Evolutionary conservation across 92 coral and sea anemone genomes (phyloP), one percentile per base, ranked within the genome.

Genomic region (Blastomussa wellsi): DNA sequence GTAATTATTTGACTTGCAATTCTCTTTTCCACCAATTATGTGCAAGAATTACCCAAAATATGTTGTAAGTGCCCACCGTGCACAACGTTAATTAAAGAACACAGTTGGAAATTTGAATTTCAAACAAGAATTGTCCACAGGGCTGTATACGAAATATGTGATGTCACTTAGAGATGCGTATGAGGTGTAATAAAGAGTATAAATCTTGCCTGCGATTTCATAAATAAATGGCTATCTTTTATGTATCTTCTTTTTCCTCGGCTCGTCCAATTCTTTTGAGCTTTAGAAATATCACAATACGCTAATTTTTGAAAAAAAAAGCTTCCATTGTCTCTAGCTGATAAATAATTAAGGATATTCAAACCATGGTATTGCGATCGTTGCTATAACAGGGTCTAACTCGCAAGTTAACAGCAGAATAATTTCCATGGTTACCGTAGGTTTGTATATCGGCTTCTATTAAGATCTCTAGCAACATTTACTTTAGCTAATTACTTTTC

Each of bases 311-410:
- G n/a, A n/a, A 12, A 49, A 69, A 82, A 26, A 67, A 28, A 20
- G 44, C 64, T 71, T 52, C 22, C 48, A 36, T 82, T 67, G 64
- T 80, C 44, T 39, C 44, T 39, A 3, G 7, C 48, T 3, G 1
- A 82, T 82, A 52, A 82, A 82, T 82, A 48, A 82, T 82, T 82
- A 69, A 82, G 44, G 68, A 49, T 35, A 49, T 48, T 35, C 77
- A 68, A 71, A 82, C 44, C 51, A 32, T 52, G 71, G 38, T 41
- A 48, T 33, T 51, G 62, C 44, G 13, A 14, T 68, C 36, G 84
- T 81, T 81, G 76, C 84, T 81, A 80, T 32, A 79, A 79, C 73
- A 44, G 53, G 65, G 35, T 24, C 29, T 44, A 22, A 20, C 49
- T 35, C 49, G 49, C 29, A 31, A 11, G 51, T 79, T 24, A 44